Evolutionary conservation across 2,113 vertebrate genomes (phyloP).

Genomic region (Sinocyclocheilus rhinocerous): DNA sequence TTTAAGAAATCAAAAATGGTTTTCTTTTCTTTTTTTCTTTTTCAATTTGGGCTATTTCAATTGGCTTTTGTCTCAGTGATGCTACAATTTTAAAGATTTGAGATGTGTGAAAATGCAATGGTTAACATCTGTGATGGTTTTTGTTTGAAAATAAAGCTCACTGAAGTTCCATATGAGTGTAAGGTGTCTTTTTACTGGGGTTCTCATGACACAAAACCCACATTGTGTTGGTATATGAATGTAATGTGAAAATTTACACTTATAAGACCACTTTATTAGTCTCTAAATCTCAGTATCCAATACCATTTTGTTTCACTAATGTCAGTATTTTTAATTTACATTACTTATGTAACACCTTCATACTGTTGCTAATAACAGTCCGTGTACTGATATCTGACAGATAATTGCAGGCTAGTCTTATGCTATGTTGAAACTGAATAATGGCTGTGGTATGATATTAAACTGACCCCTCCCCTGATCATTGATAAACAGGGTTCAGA

Average conservation of each 20-base stretch:
- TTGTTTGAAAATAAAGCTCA: constrained; percentile 81
- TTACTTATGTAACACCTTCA: neutral
- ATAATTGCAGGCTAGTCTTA: no score
- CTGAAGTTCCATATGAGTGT: constrained; percentile 70
- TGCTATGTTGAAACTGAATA: neutral
- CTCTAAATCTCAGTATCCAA: neutral
- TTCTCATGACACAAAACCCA: neutral
- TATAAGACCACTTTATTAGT: neutral
- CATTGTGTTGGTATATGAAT: neutral
- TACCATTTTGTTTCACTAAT: constrained; percentile 9
- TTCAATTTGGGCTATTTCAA: constrained; percentile 33
- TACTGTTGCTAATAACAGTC: neutral
- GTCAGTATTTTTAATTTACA: neutral
- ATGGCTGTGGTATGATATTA: neutral
- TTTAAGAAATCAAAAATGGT: constrained; percentile 6
- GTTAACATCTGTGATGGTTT: constrained; percentile 68
- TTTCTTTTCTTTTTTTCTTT: neutral
- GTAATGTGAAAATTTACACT: neutral
- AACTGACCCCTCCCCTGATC: neutral
- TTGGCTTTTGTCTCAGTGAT: constrained; percentile 76
- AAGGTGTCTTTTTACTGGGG: neutral
- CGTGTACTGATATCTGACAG: neutral
- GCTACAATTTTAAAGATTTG: constrained; percentile 65
- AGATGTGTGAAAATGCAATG: constrained; percentile 63
- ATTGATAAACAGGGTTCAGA: neutral